phyloP scores from a whole-genome alignment of 2,797 vertebrate species.

The Pseudomugil gertrudae region DNA sequence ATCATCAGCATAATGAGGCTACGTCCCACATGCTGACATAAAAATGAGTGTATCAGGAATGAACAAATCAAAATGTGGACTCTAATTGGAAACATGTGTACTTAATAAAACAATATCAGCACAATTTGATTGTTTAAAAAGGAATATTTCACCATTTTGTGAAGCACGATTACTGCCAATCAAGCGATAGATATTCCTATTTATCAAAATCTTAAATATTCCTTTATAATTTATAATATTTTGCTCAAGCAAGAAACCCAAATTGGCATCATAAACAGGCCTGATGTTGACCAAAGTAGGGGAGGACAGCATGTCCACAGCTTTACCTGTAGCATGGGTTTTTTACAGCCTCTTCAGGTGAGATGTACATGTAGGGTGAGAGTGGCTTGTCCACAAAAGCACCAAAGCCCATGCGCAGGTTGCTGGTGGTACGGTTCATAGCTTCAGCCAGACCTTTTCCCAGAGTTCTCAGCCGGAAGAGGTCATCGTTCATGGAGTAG shows the following conservation, averaged over 20 bases:
- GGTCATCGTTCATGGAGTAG: conserved; percentile 89
- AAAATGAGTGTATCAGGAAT: conserved; percentile 15
- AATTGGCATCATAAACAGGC: background rate
- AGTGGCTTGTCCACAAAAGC: conserved; percentile 97
- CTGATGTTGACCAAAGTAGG: background rate
- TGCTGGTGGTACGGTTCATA: conserved; percentile 95
- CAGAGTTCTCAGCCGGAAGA: conserved; percentile 87
- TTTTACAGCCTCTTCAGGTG: conserved; percentile 85
- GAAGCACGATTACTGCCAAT: background rate
- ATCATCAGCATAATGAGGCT: conserved; percentile 46
- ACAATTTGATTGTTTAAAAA: background rate
- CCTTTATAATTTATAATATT: too few relatives aligned
- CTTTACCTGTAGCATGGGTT: conserved; percentile 93
- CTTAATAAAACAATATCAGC: background rate
- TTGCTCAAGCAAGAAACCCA: background rate
- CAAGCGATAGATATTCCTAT: background rate
- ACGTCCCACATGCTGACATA: conserved; percentile 44
- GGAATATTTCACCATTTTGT: background rate
- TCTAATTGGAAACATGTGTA: background rate
- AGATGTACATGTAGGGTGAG: conserved; percentile 95
- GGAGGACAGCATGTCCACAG: background rate
- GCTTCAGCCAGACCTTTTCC: conserved; percentile 89
- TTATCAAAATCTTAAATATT: too few relatives aligned
- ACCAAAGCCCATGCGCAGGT: conserved; percentile 94
- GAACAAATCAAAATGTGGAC: conserved; percentile 12